Percentiles rank a stretch among this genome's conserved stretches.
These are phyloP conservation scores for Crossaster papposus DNA, from an alignment of 53 echinoderm and acorn worm genomes.

Conservation along the genomic window DNA sequence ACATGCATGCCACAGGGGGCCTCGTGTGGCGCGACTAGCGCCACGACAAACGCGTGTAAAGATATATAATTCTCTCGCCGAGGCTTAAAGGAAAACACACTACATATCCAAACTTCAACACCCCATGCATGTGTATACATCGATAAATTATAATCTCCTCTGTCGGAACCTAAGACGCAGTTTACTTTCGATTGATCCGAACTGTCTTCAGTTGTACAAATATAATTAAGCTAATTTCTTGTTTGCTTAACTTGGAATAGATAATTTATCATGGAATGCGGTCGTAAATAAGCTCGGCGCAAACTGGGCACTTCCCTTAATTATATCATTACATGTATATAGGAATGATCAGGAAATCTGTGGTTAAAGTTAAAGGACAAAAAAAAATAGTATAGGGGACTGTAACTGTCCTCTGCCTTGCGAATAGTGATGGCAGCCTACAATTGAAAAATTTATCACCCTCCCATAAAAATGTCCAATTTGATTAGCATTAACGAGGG, in stretches of 20 bases:
- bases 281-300: conserved; percentile 1
- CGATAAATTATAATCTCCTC: too few relatives aligned
- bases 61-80: not conserved
- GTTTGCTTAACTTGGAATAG: not conserved
- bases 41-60: not conserved
- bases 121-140: too few relatives aligned
- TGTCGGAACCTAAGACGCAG: too few relatives aligned
- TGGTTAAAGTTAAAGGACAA: not conserved
- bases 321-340: not conserved
- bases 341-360: too few relatives aligned
- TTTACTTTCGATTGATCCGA: not conserved
- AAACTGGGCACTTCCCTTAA: not conserved
- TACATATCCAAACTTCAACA: not conserved
- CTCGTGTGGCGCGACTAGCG: not conserved
- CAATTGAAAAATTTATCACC: conserved; percentile 48
- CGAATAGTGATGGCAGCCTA: conserved; percentile 3
- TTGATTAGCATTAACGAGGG: conserved; percentile 46
- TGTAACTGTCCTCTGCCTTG: not conserved
- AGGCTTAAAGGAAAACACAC: not conserved
- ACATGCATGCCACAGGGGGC: not conserved
- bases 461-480: conserved; percentile 48
- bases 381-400: not conserved
- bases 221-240: conserved; percentile 4
- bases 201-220: not conserved
- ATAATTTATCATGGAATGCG: not conserved